Percentiles rank a stretch among this genome's conserved stretches.
These are phyloP conservation scores for Plutella xylostella DNA, from an alignment of 2,888 invertebrate species.

Conservation along the genomic window DNA sequence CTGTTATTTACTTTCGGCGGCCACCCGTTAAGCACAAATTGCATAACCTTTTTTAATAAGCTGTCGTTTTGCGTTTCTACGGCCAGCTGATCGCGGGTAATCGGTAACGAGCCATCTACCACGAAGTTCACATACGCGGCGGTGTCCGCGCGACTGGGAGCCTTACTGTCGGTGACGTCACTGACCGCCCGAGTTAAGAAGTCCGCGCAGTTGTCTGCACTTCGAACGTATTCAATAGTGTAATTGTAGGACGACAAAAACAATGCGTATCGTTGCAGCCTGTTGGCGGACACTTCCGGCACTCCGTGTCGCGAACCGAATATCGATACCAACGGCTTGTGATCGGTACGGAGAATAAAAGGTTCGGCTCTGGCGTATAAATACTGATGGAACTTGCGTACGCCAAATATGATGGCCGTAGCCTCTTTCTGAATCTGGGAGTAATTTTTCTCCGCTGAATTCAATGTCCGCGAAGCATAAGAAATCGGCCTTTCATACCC, in stretches of 20 bases:
- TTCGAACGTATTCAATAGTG: constrained; percentile 22
- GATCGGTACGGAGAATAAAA: constrained; percentile 10
- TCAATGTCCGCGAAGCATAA: constrained; percentile 18
- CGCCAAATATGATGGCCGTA: constrained; percentile 10
- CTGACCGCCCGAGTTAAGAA: background rate
- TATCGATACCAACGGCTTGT: background rate
- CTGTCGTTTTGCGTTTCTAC: background rate
- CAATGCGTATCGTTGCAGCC: too few species aligned
- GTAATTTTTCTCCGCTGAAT: constrained; percentile 18
- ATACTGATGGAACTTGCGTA: constrained; percentile 5
- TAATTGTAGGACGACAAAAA: too few species aligned
- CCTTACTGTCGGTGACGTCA: background rate
- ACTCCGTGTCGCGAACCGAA: background rate
- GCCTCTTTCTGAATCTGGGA: constrained; percentile 24
- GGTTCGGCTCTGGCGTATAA: constrained; percentile 6
- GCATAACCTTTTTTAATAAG: background rate
- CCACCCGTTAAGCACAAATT: background rate
- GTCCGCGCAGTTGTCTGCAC: constrained; percentile 10
- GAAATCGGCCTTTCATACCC: constrained; percentile 9
- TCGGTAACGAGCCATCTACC: background rate
- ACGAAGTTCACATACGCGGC: background rate
- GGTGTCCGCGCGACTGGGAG: background rate
- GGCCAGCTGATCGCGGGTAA: too few species aligned
- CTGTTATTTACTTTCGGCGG: background rate
- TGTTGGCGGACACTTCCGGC: constrained; percentile 22